Percentiles rank a stretch among this genome's conserved stretches.
Evolutionary conservation across 2,888 invertebrate genomes (phyloP).

Genomic region (Patella ulyssiponensis): DNA sequence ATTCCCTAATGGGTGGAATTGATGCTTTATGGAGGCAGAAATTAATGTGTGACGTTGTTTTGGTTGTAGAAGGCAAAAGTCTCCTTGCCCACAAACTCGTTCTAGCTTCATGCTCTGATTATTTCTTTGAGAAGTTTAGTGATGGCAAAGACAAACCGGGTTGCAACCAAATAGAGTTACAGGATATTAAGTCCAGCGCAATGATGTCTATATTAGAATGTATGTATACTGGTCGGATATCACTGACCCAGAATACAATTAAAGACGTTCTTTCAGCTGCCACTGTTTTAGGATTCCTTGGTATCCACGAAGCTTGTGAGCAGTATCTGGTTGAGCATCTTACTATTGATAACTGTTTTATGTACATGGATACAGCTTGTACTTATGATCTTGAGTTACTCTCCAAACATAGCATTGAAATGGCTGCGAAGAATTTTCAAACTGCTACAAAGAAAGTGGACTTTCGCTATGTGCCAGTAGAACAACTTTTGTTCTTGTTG

Average conservation of each 20-base stretch:
- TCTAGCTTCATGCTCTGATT: conserved; percentile 54
- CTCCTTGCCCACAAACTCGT: conserved; percentile 51
- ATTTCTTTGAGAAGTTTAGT: conserved; percentile 51
- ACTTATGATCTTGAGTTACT: conserved; percentile 43
- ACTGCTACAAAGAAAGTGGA: conserved; percentile 38
- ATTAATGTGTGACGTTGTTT: conserved; percentile 50
- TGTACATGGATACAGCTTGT: conserved; percentile 46
- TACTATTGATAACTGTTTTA: conserved; percentile 49
- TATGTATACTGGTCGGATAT: conserved; percentile 56
- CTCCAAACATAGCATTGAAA: conserved; percentile 40
- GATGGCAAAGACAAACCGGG: conserved; percentile 28
- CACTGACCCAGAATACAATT: conserved; percentile 47
- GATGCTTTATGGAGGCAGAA: conserved; percentile 58
- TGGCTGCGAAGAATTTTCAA: conserved; percentile 50
- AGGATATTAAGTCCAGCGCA: conserved; percentile 40
- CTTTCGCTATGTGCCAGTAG: conserved; percentile 46
- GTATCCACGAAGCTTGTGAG: conserved; percentile 52
- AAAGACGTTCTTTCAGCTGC: conserved; percentile 49
- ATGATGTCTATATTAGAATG: conserved; percentile 48
- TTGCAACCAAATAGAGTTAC: conserved; percentile 37
- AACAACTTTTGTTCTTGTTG: conserved; percentile 44
- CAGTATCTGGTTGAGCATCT: conserved; percentile 48
- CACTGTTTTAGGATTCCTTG: conserved; percentile 43
- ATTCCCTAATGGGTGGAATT: conserved; percentile 49
- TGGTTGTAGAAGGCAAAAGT: conserved; percentile 39